phyloP scores from a whole-genome alignment of 2,113 vertebrate genomes.

The Marmota monax region DNA sequence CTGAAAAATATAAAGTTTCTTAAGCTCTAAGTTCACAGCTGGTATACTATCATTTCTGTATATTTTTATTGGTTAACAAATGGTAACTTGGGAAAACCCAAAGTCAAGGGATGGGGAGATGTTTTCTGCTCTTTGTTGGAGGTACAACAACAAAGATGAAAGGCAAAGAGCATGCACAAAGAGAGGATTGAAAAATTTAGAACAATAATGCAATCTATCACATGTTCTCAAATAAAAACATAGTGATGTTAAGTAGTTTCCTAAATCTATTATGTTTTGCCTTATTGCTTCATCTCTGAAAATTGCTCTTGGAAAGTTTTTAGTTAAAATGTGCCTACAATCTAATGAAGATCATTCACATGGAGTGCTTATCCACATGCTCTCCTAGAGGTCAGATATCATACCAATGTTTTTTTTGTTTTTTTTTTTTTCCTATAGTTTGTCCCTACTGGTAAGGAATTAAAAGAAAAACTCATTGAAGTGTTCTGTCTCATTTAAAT shows the following conservation, averaged over 20 bases:
- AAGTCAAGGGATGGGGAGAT: neutral
- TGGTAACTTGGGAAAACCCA: neutral
- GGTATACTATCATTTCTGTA: neutral
- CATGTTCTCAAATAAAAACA: neutral
- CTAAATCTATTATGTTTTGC: neutral
- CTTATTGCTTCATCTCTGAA: neutral
- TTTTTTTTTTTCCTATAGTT: neutral
- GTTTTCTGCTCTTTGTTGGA: neutral
- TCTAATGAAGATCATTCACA: neutral
- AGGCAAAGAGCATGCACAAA: neutral
- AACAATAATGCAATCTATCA: neutral
- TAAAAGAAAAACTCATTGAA: neutral
- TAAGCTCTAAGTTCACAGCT: neutral
- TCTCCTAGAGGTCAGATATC: neutral
- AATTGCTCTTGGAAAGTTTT: neutral
- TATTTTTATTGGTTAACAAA: neutral
- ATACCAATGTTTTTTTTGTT: neutral
- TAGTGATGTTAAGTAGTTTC: neutral
- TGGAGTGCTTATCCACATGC: neutral
- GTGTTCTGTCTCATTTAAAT: neutral
- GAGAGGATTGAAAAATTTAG: neutral
- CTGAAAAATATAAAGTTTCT: neutral
- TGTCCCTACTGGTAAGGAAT: neutral
- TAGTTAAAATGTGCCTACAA: neutral
- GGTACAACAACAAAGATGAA: too few relatives aligned